Evolutionary conservation across 2,797 vertebrate species (phyloP).

Genomic region (Limnodromus scolopaceus): DNA sequence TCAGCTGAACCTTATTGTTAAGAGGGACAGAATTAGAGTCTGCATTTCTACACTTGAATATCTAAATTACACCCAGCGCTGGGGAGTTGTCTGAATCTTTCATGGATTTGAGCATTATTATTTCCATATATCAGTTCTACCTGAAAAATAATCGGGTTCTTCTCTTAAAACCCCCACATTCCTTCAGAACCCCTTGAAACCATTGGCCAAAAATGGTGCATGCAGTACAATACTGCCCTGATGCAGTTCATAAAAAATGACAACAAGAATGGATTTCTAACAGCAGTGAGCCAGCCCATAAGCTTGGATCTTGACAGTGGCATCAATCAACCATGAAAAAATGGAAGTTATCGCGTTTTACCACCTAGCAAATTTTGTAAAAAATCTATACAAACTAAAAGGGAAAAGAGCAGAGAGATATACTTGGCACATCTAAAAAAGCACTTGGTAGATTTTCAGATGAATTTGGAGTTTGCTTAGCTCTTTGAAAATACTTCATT

Average conservation of each 20-base stretch:
- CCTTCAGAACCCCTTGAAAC: neutral
- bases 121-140: neutral
- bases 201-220: neutral
- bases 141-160: neutral
- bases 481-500: neutral
- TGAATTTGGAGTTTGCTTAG: neutral
- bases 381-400: neutral
- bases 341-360: neutral
- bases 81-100: neutral
- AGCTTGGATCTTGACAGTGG: neutral
- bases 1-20: neutral
- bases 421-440: neutral
- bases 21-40: neutral
- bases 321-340: neutral
- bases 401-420: neutral
- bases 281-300: neutral
- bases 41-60: neutral
- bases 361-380: neutral
- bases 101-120: neutral
- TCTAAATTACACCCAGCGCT: neutral
- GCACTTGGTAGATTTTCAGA: neutral
- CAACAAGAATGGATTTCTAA: neutral
- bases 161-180: neutral
- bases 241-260: neutral
- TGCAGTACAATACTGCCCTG: neutral